Evolutionary conservation across 2,113 vertebrate species (phyloP), one percentile per base, ranked within the genome.

Genomic region (Semnornis frantzii): DNA sequence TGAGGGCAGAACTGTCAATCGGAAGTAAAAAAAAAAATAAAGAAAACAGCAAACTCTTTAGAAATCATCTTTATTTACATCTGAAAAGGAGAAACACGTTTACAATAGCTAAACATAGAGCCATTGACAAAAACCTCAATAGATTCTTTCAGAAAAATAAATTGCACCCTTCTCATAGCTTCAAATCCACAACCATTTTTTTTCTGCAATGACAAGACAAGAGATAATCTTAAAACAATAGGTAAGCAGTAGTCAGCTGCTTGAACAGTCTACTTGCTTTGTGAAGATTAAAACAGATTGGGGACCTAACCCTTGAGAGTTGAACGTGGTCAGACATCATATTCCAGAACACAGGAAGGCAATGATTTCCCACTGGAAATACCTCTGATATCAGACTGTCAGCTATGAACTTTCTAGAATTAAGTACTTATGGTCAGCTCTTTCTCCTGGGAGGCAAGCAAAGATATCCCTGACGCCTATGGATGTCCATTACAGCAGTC

Each of bases 301-400:
- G 1, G 6, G 14, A 2, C 16, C 19, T 58, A 84, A 59, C 27
- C 23, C n/a, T 25, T 20, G 37, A 72, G 65, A 78, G 69, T 3
- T 83, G 28, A 68, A 48, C 3, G 2, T 64, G 70, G 48, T 60
- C 89, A 89, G 81, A 71, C 48, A 81, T 95, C 57, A 77, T 84
- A 84, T 81, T 89, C 89, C 42, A 84, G 91, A 82, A 34, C 55
- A 78, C 21, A 60, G 31, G 42, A 72, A 93, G 9, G 19, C 48
- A 95, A 54, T 78, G 70, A 94, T 94, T 94, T 95, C 86, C 89
- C 91, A 52, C 11, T 75, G 81, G 84, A 96, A 89, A 78, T 74
- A 54, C 42, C 12, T 92, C 52, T 71, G 50, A 74, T 88, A 92
- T 33, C 86, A 86, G 48, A 78, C 63, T 86, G 89, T 84, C 91